phyloP scores from a whole-genome alignment of 2,888 invertebrate species.

The Girardia tigrina region DNA sequence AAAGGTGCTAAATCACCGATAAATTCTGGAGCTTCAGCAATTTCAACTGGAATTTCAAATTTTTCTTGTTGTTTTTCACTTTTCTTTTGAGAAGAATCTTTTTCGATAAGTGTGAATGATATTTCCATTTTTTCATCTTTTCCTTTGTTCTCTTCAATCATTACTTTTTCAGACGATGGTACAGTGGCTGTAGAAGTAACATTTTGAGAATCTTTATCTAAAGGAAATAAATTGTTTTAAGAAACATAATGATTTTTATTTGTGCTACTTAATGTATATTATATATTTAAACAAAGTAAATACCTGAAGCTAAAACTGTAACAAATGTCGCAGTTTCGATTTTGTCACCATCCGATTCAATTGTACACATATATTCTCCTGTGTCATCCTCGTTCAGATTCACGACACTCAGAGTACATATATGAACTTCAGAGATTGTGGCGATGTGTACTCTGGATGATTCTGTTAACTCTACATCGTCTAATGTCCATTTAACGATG shows the following conservation, averaged over 20 bases:
- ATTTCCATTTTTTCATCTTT: background rate
- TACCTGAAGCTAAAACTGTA: background rate
- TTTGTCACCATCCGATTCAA: background rate
- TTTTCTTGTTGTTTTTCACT: background rate
- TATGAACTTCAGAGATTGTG: background rate
- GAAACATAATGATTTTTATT: background rate
- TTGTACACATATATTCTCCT: constrained; percentile 1
- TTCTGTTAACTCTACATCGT: background rate
- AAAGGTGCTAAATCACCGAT: constrained; percentile 39
- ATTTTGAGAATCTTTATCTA: background rate
- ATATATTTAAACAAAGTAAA: no score
- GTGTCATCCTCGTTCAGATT: background rate
- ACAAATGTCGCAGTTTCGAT: background rate
- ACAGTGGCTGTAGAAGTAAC: background rate
- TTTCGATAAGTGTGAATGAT: constrained; percentile 12
- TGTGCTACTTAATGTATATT: no score
- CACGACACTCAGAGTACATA: background rate
- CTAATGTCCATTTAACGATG: constrained; percentile 16
- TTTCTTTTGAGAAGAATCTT: background rate
- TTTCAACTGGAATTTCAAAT: constrained; percentile 36
- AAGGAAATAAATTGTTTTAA: background rate
- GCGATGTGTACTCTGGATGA: background rate
- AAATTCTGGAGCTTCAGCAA: constrained; percentile 31
- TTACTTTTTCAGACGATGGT: background rate
- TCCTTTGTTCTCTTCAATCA: background rate